Evolutionary conservation across 2,888 invertebrate genomes (phyloP), one percentile per base, ranked within the genome.

Genomic region (Lepidochitona cinerea): DNA sequence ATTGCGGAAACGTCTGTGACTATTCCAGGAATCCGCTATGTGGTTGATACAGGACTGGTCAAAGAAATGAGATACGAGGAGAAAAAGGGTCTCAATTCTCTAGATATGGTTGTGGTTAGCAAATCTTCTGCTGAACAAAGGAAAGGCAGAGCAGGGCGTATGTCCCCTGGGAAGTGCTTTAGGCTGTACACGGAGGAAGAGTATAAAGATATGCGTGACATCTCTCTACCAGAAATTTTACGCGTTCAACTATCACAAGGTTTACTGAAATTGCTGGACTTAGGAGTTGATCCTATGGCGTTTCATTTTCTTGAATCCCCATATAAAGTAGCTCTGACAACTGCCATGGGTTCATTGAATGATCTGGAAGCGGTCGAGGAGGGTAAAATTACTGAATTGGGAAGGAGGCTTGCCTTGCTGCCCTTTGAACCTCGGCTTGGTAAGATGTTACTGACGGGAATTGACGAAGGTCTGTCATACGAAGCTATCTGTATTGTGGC

Each of bases 1-100:
- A 85, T 87, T 78, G 91, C 91, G 4, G 91, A 91, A 77, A 91
- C 91, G 1, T 90, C 90, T 5, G 79, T 91, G 3, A 91, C 91
- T 5, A 90, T 91, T 64, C 88, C 89, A 37, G 90, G 90, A 6
- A 86, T 91, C 18, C 86, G 83, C 66, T 90, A 87, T 81, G 91
- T 91, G 3, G 79, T 91, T 18, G 91, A 91, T 77, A 86, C 88
- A 33, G 91, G 91, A 0, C 73, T 88, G 36, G 87, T 83, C 4
- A 91, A 91, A 72, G 89, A 90, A 78, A 87, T 84, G 75, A 77
- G 79, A 12, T 91, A 83, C 80, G 89, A 91, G 75, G 78, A 88
- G 3, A 79, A 75, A 41, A 85, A 79, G 69, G 88, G 87, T 72
- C 85, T 88, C 52, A 87, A 79, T 73, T 77, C 83, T 6, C 78